Evolutionary conservation across 2,797 vertebrate species (phyloP), one percentile per base, ranked within the genome.

Genomic region (Danio aesculapii): DNA sequence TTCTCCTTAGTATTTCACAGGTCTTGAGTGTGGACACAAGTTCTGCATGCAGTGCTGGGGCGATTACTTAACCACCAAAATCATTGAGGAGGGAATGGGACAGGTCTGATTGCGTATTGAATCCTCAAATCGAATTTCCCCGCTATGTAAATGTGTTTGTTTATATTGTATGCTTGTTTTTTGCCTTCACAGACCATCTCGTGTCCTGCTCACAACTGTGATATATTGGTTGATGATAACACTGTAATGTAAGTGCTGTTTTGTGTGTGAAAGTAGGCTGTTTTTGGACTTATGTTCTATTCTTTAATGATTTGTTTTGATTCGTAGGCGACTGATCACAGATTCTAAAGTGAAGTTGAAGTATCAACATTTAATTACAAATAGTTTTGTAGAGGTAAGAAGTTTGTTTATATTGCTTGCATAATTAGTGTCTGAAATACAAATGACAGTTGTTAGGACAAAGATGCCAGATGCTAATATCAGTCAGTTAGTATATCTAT

Each of bases 371-470:
- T 96, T 99, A 97, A 99, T 99, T 94, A 99, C 98, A 70, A 99
- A 99, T 97, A 99, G 98, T 95, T 99, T 99, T 97, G 98, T 99
- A 96, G 98, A 99, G 98, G 98, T 99, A 94, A 97, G 97, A 91
- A 5, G 72, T 21, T 75, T 30, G 21, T 9, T 17, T 1, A 53
- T 58, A 17, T 69, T 57, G 41, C 8, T 55, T 66, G 13, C 62
- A 10, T 44, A 14, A 44, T 44, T 7, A 53, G 16, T n/a, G 16
- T 43, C 9, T 74, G 21, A 49, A 30, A 30, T 30, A 30, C 30
- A 30, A 30, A 30, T 1, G 30, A 30, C 30, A n/a, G 30, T 30
- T 30, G 30, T 30, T 30, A 30, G 3, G 30, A 30, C 30, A 30
- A 30, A 30, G 30, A 30, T 30, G 30, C 30, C 30, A 30, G 30